Percentiles rank a stretch among this genome's conserved stretches.
These are phyloP conservation scores for Tyrannus savana DNA, from an alignment of 2,113 vertebrate species.

Conservation along the genomic window DNA sequence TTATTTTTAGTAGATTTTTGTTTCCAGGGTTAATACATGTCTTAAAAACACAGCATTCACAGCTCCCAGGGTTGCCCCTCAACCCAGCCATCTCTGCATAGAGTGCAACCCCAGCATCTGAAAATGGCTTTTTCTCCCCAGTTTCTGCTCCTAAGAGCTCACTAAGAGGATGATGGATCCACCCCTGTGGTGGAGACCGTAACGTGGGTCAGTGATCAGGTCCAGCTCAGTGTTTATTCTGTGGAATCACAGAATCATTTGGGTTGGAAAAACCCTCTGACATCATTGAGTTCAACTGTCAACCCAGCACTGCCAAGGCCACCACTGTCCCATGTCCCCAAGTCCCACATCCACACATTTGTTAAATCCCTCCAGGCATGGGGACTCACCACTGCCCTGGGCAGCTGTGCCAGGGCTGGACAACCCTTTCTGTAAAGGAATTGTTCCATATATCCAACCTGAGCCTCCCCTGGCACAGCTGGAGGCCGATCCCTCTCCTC, in stretches of 20 bases:
- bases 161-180: neutral
- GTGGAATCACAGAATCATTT: neutral
- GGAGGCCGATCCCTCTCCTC: neutral
- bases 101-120: neutral
- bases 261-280: neutral
- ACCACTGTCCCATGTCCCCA: neutral
- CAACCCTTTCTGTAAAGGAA: neutral
- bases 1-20: neutral
- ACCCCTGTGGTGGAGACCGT: neutral
- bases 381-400: neutral
- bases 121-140: neutral
- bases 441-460: neutral
- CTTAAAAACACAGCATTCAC: neutral
- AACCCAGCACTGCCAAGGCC: neutral
- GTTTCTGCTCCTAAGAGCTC: neutral
- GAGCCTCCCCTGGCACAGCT: neutral
- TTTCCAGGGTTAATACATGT: neutral
- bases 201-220: accelerated
- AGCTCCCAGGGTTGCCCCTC: neutral
- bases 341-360: neutral
- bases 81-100: neutral
- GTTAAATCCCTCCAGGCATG: neutral
- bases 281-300: neutral
- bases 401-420: neutral
- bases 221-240: neutral